Conservation (phyloP, 2,113 vertebrate genomes). For the Casuarius casuarius region DNA sequence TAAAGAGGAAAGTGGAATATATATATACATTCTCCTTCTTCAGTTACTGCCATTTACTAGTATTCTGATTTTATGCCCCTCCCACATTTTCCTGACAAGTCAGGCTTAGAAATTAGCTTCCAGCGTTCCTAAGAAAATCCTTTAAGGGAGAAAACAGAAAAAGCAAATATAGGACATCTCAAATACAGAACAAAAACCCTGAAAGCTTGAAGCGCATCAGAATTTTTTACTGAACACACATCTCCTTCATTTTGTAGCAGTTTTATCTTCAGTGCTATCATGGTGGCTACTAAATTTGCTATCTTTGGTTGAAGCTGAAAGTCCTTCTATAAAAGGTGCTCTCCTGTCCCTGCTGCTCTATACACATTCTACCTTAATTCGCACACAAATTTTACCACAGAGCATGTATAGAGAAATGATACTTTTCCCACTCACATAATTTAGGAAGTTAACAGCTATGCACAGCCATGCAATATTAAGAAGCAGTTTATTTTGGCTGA, state of each 20-base stretch:
- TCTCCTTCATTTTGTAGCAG: not conserved
- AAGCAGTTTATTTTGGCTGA: not conserved
- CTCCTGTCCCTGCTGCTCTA: not conserved
- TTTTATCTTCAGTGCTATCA: not conserved
- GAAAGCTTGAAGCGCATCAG: not conserved
- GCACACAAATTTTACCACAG: not conserved
- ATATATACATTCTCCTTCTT: not conserved
- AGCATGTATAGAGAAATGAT: not conserved
- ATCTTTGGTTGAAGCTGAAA: not conserved
- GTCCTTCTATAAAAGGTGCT: not conserved
- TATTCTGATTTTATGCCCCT: not conserved
- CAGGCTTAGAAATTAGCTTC: not conserved
- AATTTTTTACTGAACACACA: not conserved
- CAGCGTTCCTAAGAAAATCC: not conserved
- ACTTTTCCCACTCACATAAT: not conserved
- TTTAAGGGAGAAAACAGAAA: not conserved
- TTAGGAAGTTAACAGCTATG: not conserved
- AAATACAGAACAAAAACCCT: not conserved
- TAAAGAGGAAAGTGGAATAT: not conserved
- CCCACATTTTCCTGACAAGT: not conserved
- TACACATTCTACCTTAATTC: too few species aligned
- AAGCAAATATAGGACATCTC: not conserved
- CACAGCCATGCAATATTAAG: not conserved
- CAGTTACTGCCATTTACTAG: not conserved
- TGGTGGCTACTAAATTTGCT: not conserved